These are phyloP conservation scores for Picus viridis DNA, from an alignment of 2,797 vertebrate genomes.

Conservation along the genomic window DNA sequence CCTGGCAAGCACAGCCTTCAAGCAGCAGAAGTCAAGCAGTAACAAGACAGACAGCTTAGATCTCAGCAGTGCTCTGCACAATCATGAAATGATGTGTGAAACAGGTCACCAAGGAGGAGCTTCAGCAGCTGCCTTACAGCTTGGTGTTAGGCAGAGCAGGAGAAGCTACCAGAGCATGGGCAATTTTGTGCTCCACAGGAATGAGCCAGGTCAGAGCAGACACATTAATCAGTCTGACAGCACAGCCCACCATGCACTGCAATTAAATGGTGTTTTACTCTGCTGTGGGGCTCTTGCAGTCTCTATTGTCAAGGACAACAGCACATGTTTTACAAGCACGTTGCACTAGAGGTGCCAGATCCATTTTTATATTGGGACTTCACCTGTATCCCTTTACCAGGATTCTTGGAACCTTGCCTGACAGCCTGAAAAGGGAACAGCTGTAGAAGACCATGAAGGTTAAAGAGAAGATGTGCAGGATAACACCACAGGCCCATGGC, in stretches of 20 bases:
- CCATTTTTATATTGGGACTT: background rate
- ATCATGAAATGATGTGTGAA: fast-evolving
- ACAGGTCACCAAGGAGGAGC: background rate
- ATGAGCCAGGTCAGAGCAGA: background rate
- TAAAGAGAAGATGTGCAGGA: background rate
- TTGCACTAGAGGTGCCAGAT: background rate
- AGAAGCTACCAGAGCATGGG: background rate
- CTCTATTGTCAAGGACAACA: background rate
- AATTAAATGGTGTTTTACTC: background rate
- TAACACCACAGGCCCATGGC: background rate
- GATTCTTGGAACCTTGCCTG: background rate
- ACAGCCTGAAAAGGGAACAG: background rate
- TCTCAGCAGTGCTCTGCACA: background rate
- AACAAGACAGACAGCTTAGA: background rate
- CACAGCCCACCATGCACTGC: background rate
- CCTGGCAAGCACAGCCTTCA: background rate
- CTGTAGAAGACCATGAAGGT: background rate
- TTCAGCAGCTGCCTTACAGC: background rate
- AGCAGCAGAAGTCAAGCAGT: background rate
- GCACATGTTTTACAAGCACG: fast-evolving
- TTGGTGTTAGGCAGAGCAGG: background rate
- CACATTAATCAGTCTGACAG: background rate
- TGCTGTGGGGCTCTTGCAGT: background rate
- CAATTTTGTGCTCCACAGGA: background rate
- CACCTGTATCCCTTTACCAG: background rate